Conservation (phyloP, 1,140 invertebrate genomes). For the Drosophila elegans region DNA sequence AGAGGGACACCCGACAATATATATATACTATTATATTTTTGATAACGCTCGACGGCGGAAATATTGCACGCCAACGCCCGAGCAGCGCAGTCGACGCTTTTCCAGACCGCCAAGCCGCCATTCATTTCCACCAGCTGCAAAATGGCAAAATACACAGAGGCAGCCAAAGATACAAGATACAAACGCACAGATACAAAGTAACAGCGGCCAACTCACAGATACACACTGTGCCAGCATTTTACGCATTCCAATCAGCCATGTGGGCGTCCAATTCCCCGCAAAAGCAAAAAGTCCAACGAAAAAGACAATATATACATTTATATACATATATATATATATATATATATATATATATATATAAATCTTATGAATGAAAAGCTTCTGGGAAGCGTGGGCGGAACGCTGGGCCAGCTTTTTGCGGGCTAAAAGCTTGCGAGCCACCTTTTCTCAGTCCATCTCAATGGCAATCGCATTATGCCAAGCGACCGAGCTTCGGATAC, state of each 20-base stretch:
- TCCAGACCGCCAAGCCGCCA: constrained; percentile 64
- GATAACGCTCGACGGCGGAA: constrained; percentile 70
- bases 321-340: neutral
- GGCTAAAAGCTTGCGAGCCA: constrained; percentile 30
- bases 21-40: constrained; percentile 69
- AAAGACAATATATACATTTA: constrained; percentile 3
- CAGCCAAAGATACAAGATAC: constrained; percentile 33
- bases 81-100: constrained; percentile 38
- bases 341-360: neutral
- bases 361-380: constrained; percentile 80
- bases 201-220: constrained; percentile 16
- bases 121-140: constrained; percentile 62
- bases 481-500: constrained; percentile 37
- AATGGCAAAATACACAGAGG: constrained; percentile 7
- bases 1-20: constrained; percentile 33
- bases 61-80: constrained; percentile 70
- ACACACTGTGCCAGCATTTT: constrained; percentile 55
- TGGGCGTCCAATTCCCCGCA: constrained; percentile 52
- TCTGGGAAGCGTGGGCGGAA: constrained; percentile 32
- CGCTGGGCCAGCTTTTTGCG: constrained; percentile 40
- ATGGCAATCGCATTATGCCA: constrained; percentile 31
- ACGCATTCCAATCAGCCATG: constrained; percentile 80
- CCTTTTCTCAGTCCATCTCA: neutral
- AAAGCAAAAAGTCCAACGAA: constrained; percentile 5
- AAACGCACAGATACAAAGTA: constrained; percentile 20